Evolutionary conservation across 1,140 invertebrate genomes (phyloP), one percentile per base, ranked within the genome.

Genomic region (Melanaphis sacchari): DNA sequence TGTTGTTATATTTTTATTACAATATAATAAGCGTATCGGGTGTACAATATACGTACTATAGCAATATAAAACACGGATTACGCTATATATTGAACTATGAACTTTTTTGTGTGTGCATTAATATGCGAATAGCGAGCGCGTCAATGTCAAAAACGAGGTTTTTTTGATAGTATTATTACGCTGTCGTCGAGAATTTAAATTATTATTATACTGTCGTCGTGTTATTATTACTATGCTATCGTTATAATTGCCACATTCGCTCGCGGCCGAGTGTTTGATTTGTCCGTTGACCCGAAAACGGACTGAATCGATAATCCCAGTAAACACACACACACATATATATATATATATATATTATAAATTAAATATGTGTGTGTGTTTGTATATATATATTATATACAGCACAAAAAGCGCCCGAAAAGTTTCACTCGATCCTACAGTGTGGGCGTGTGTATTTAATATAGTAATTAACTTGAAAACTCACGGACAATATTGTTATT

Each of bases 251-350:
- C 84, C 82, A 41, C 38, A 31, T 85, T 85, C 38, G 24, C 24
- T 40, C 82, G 40, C 9, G 38, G n/a, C 21, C 38, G 40, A 43
- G 84, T 43, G 82, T 43, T n/a, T 85, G 84, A 85, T 85, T 43
- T 85, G 84, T 43, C 84, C 84, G 40, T 43, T 85, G 84, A 85
- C 84, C 84, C 84, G 84, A 85, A 43, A 85, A 85, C 41, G 26
- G 84, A 43, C 40, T 7, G 41, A 85, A 85, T 85, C 84, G 40
- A 85, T 85, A 85, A 43, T 85, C 41, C 24, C 84, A 46, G 84
- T 43, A 26, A 31, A 26, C 8, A 1, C 9, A 66, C 15, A 15
- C 31, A 4, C 15, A 46, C 31, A 31, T 40, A 85, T 31, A 15
- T 18, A 54, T 26, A 8, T 54, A 9, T 43, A 43, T 40, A 31